Conservation (phyloP, 2,888 invertebrate genomes). For the Caenorhabditis doughertyi region DNA sequence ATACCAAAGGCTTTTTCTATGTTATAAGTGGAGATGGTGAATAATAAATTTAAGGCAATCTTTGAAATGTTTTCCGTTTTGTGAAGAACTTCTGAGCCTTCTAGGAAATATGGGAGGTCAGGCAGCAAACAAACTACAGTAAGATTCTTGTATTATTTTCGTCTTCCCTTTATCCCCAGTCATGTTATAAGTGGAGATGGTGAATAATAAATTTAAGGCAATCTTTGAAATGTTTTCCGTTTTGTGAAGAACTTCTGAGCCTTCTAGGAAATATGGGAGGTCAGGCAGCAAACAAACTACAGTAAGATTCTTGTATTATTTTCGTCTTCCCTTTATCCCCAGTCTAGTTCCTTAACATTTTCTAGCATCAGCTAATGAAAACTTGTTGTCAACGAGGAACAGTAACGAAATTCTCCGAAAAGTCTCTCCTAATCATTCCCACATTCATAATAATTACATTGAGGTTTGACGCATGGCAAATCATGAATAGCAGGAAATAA, state of each 20-base stretch:
- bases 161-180: too few species aligned
- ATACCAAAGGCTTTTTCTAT: neutral
- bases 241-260: neutral
- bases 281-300: neutral
- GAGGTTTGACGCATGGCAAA: neutral
- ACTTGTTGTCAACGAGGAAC: neutral
- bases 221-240: constrained; percentile 7
- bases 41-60: neutral
- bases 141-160: too few species aligned
- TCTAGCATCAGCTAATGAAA: neutral
- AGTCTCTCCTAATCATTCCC: neutral
- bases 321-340: too few species aligned
- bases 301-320: too few species aligned
- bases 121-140: neutral
- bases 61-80: constrained; percentile 5
- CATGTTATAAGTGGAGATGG: neutral
- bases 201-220: neutral
- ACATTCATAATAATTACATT: neutral
- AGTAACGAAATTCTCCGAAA: neutral
- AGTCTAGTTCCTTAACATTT: neutral
- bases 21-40: neutral
- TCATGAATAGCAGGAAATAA: neutral
- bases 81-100: neutral
- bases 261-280: neutral
- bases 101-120: neutral